Evolutionary conservation across 2,113 vertebrate genomes (phyloP).

Genomic region (Paramisgurnus dabryanus): DNA sequence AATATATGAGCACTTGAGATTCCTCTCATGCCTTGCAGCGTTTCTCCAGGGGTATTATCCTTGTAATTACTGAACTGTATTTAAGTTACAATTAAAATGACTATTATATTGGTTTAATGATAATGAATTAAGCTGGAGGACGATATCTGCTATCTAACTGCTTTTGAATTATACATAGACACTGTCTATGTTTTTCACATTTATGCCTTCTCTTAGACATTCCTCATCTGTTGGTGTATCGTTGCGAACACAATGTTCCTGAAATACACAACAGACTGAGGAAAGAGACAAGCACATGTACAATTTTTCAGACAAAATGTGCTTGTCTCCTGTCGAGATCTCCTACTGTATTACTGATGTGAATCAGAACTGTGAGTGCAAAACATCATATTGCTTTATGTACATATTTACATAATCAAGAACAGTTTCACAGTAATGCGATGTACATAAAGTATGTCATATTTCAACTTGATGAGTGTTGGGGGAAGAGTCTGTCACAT

Average conservation of each 20-base stretch:
- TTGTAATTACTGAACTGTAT: conserved; percentile 3
- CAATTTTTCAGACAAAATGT: not conserved
- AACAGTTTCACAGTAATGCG: not conserved
- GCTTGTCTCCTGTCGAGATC: no score
- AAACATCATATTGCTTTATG: not conserved
- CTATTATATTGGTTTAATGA: not conserved
- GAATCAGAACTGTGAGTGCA: not conserved
- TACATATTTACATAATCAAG: not conserved
- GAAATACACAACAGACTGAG: not conserved
- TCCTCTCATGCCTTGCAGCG: conserved; percentile 12
- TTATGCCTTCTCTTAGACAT: not conserved
- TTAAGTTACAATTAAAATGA: not conserved
- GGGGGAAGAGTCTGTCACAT: not conserved
- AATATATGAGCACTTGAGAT: not conserved
- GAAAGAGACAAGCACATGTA: not conserved
- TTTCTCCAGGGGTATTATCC: conserved; percentile 13
- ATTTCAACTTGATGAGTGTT: not conserved
- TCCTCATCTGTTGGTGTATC: not conserved
- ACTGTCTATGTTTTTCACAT: conserved; percentile 4
- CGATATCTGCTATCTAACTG: not conserved
- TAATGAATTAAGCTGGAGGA: not conserved
- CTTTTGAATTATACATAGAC: conserved; percentile 20
- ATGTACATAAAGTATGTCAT: not conserved
- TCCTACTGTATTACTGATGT: not conserved
- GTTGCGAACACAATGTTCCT: not conserved